Evolutionary conservation across 64 coral and sea anemone genomes (phyloP).

Genomic region (Orbicella faveolata): DNA sequence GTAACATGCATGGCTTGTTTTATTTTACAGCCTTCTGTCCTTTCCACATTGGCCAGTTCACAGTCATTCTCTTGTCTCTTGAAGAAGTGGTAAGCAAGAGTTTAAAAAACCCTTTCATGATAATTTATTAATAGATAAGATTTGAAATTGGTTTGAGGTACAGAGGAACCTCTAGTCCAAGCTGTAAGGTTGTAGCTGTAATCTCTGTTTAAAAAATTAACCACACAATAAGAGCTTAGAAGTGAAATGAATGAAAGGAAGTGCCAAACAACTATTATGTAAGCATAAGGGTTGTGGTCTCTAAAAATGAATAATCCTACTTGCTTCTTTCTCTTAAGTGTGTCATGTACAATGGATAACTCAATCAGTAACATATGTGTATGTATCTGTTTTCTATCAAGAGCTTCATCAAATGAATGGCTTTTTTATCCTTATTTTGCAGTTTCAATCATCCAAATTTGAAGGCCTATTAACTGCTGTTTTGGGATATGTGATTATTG

Average conservation of each 20-base stretch:
- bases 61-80: conserved; percentile 80
- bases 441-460: conserved; percentile 72
- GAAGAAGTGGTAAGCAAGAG: conserved; percentile 75
- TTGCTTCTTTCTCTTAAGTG: too few relatives aligned
- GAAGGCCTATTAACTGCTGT: conserved; percentile 72
- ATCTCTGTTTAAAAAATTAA: too few relatives aligned
- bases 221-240: too few relatives aligned
- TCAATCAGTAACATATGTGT: too few relatives aligned
- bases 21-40: conserved; percentile 91
- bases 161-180: too few relatives aligned
- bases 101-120: not conserved
- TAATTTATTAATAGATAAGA: not conserved
- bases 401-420: not conserved
- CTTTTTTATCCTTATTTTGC: not conserved
- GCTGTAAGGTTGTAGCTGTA: too few relatives aligned
- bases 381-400: not conserved
- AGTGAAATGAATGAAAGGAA: too few relatives aligned
- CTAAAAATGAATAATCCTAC: too few relatives aligned
- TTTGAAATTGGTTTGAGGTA: too few relatives aligned
- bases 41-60: conserved; percentile 98
- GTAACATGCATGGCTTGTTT: not conserved
- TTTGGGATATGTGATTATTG: conserved; percentile 77
- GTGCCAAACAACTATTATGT: too few relatives aligned
- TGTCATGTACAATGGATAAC: too few relatives aligned
- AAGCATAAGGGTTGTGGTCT: too few relatives aligned